Base-by-base conservation (phyloP, 2,888 invertebrate species). In the Parasteatoda lunata region DNA sequence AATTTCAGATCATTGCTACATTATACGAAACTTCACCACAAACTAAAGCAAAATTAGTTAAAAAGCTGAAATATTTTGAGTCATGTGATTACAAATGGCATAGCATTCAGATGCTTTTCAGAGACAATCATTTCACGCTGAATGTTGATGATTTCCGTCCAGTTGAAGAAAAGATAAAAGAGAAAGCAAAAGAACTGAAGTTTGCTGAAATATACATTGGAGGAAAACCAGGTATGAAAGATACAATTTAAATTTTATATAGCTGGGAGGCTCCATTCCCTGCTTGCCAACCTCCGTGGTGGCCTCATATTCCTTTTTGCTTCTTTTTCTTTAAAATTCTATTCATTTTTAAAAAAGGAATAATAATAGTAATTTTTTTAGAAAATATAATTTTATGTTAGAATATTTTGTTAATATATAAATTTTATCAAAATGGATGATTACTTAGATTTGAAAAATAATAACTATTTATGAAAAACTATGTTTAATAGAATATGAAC, bases 191-290 rank as follows among this genome's bases (percentile, higher is more conserved):
- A 30, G 65, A 80, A 51, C 76, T 85, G 4, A 52, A 48, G 7
- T 85, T 80, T 80, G 75, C 85, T 66, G 85, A 85, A 80, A 15
- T 85, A 59, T 85, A 85, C 13, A 76, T 85, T 8, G 80, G 85
- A 54, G 85, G 80, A 71, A 85, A 80, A 71, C 85, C 85, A 76
- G 85, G 85, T 85, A 64, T 73, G 30, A 30, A 13, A 30, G 59
- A 59, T 30, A 30, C 30, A 30, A 30, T 30, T 30, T 30, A 30
- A 30, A 30, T 30, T 30, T 30, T 30, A 30, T 30, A 30, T 30
- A 30, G 2, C 30, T 30, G 2, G 30, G 30, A 30, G 30, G 30
- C 30, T 30, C 30, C 30, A 2, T 30, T 30, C 30, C 30, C 30
- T 30, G 30, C 30, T 30, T 30, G 30, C 30, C 30, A 30, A 2